A percentile compares a stretch with the other conserved stretches of the same genome.
phyloP scores from a whole-genome alignment of 2,797 vertebrate species.

The Neostethus bicornis region DNA sequence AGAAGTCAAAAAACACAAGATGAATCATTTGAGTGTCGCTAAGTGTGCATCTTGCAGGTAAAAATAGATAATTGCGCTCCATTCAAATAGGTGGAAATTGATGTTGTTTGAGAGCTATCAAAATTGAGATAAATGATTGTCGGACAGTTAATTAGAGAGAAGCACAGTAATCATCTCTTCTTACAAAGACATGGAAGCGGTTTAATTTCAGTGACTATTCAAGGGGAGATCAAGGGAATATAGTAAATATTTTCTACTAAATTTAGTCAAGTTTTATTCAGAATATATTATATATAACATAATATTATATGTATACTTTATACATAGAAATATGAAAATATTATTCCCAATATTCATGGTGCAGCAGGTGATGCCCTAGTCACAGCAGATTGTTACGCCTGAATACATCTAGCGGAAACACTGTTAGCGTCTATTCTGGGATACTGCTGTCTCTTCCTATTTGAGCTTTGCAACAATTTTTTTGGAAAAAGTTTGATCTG shows the following conservation, averaged over 20 bases:
- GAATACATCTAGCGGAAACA: constrained; percentile 55
- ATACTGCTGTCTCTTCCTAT: constrained; percentile 59
- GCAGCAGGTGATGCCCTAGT: constrained; percentile 70
- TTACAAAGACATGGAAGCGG: constrained; percentile 40
- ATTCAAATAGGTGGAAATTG: constrained; percentile 53
- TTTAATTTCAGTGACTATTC: constrained; percentile 25
- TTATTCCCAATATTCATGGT: constrained; percentile 30
- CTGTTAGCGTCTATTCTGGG: constrained; percentile 58
- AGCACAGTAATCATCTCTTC: constrained; percentile 44
- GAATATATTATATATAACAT: no score
- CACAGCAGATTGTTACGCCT: constrained; percentile 53
- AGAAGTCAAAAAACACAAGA: constrained; percentile 45
- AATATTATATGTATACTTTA: neutral
- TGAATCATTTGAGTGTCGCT: constrained; percentile 31
- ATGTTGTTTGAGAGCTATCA: constrained; percentile 35
- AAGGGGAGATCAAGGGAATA: constrained; percentile 27
- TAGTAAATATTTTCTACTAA: no score
- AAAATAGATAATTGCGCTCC: constrained; percentile 42
- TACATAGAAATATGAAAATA: neutral
- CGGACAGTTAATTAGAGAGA: constrained; percentile 39
- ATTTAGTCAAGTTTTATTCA: constrained; percentile 33
- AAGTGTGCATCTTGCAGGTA: constrained; percentile 30
- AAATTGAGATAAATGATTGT: constrained; percentile 32
- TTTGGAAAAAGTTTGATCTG: constrained; percentile 33
- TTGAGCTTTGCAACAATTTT: constrained; percentile 50